Percentiles rank a stretch among this genome's conserved stretches.
phyloP scores from a whole-genome alignment of 2,888 invertebrate genomes.

The Rhogogaster chlorosoma region DNA sequence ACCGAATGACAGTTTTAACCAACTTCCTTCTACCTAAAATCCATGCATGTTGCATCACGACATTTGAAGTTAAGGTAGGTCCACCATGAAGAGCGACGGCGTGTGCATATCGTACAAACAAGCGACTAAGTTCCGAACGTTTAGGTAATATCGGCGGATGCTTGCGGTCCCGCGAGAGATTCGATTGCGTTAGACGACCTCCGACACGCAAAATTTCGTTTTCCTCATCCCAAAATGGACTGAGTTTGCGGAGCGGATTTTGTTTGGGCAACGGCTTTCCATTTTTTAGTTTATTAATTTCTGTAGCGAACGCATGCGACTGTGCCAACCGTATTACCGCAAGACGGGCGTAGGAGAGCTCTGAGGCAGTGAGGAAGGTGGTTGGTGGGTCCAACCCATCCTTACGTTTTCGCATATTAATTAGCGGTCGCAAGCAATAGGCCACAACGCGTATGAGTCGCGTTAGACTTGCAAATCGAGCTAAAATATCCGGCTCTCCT shows the following conservation, averaged over 20 bases:
- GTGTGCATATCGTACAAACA: slow-evolving; percentile 41
- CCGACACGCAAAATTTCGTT: slow-evolving; percentile 46
- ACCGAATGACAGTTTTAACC: not conserved
- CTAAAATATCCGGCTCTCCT: not conserved
- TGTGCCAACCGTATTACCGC: slow-evolving; percentile 21
- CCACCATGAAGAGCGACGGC: slow-evolving; percentile 33
- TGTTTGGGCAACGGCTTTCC: not conserved
- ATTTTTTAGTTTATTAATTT: slow-evolving; percentile 11
- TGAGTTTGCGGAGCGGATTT: slow-evolving; percentile 8
- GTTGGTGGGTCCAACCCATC: slow-evolving; percentile 9
- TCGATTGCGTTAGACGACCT: slow-evolving; percentile 46
- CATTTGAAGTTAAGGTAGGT: slow-evolving; percentile 6
- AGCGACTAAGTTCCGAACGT: not conserved
- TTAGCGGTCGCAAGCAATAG: slow-evolving; percentile 31
- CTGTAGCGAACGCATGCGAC: not conserved
- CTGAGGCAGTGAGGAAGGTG: not conserved
- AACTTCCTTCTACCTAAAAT: slow-evolving; percentile 23
- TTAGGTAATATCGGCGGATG: slow-evolving; percentile 47
- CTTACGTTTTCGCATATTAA: slow-evolving; percentile 20
- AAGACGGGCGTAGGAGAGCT: not conserved
- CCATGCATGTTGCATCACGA: slow-evolving; percentile 46
- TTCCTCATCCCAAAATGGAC: slow-evolving; percentile 33
- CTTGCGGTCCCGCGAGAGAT: not conserved
- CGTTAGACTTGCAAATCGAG: slow-evolving; percentile 1
- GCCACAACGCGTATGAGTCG: slow-evolving; percentile 32